Evolutionary conservation across 2,888 invertebrate genomes (phyloP), one percentile per base, ranked within the genome.

Genomic region (Drosophila trichaetosa): DNA sequence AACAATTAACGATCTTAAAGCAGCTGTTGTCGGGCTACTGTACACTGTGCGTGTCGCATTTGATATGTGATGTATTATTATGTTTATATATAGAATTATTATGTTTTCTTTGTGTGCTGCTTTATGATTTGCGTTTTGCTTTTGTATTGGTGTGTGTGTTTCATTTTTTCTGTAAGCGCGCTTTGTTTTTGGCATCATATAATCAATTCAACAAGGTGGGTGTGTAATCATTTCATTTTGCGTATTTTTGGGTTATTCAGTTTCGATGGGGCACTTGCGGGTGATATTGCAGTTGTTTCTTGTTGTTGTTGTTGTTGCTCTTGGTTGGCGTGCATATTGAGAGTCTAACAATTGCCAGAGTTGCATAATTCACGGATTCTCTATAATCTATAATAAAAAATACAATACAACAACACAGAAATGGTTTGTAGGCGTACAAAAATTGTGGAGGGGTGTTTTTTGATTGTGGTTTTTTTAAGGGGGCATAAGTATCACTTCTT

Each of bases 281-380:
- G 80, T 80, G 80, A 82, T 81, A 59, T 76, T 83, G 72, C 65
- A 64, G 72, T 81, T 81, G 54, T 54, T 54, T 63, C 27, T 60
- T 46, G 69, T 68, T 63, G 57, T 70, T 79, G 63, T 64, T 69
- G 67, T 74, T 78, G 82, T 78, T 77, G 78, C 73, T 72, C 69
- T 70, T 76, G 73, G 71, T 82, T 76, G 87, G 89, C 85, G 83
- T 86, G 89, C 83, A 88, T 84, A 78, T 72, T 83, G 89, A 79
- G 89, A 79, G 79, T 78, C 73, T 86, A 86, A 86, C 88, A 87
- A 85, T 85, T 87, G 85, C 88, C 85, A 84, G 88, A 86, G 85
- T 89, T 86, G 85, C 85, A 86, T 89, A 89, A 86, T 89, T 86
- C 85, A 86, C 85, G 90, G 90, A 87, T 78, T 86, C 90, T 70